These are phyloP conservation scores for Ormyrus pomaceus DNA, from an alignment of 2,888 invertebrate genomes.

Conservation along the genomic window DNA sequence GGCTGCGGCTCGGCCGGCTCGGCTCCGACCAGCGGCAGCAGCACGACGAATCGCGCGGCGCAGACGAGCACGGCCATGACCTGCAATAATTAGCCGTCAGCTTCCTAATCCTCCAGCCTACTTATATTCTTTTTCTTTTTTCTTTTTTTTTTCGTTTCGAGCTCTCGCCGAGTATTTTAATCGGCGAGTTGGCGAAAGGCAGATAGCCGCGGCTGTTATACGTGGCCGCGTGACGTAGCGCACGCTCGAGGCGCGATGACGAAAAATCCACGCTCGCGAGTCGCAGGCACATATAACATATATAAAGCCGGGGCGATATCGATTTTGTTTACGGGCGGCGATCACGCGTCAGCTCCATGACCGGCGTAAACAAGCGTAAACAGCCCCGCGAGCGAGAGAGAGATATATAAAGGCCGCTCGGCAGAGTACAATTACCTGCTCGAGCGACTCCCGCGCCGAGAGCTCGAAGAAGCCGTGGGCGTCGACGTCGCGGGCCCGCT, in stretches of 20 bases:
- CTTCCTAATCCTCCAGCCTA: no score
- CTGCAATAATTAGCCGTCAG: conserved; percentile 72
- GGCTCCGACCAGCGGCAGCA: conserved; percentile 61
- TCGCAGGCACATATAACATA: neutral
- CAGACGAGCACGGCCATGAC: conserved; percentile 87
- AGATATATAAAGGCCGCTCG: neutral
- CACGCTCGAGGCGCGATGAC: no score
- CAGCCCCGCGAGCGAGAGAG: neutral
- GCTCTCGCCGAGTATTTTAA: neutral
- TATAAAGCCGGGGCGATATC: conserved; percentile 54
- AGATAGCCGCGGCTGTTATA: neutral
- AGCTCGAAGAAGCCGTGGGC: conserved; percentile 91
- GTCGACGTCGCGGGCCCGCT: conserved; percentile 86
- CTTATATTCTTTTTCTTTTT: no score
- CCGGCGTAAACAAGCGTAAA: conserved; percentile 35
- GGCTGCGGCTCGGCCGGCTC: conserved; percentile 70
- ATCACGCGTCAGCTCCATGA: conserved; percentile 69
- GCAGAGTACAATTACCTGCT: conserved; percentile 79
- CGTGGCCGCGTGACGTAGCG: no score
- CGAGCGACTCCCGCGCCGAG: conserved; percentile 89
- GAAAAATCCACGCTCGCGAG: neutral
- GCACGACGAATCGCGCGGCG: conserved; percentile 73
- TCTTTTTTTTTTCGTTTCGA: neutral
- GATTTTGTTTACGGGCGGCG: conserved; percentile 67
- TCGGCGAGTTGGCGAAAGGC: neutral